A percentile compares a stretch with the other conserved stretches of the same genome.
Conservation (phyloP, 2,797 vertebrate genomes). For the Gobionotothen gibberifrons region DNA sequence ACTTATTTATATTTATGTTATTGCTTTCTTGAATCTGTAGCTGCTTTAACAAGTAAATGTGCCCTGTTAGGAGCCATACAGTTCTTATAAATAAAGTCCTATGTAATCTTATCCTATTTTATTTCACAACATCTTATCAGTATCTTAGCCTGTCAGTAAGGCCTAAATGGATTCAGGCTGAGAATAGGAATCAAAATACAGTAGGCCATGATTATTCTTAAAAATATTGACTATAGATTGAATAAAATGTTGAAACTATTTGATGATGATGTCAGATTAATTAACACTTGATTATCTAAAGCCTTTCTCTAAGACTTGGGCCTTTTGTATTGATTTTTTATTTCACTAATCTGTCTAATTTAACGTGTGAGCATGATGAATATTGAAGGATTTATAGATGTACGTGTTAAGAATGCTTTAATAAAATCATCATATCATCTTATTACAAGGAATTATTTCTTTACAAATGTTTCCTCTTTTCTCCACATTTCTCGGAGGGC, state of each 20-base stretch:
- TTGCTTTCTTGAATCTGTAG: too few species aligned
- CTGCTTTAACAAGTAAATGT: too few species aligned
- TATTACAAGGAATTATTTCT: constrained; percentile 52
- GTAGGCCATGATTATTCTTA: neutral
- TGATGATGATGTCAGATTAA: neutral
- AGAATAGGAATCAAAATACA: neutral
- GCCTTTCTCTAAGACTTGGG: neutral
- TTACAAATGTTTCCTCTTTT: constrained; percentile 51
- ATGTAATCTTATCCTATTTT: too few species aligned
- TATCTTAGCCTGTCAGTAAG: neutral
- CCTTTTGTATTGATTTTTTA: constrained; percentile 3
- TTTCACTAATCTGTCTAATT: constrained; percentile 29
- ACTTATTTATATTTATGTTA: too few species aligned
- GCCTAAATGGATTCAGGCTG: neutral
- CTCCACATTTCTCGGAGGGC: constrained; percentile 67
- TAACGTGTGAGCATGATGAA: constrained; percentile 41
- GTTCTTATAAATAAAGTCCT: too few species aligned
- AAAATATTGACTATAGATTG: neutral
- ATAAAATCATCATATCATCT: constrained; percentile 36
- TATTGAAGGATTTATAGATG: constrained; percentile 23
- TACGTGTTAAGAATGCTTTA: constrained; percentile 34
- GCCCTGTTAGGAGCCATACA: too few species aligned
- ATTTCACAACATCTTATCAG: too few species aligned
- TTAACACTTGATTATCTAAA: neutral
- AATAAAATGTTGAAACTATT: neutral